Evolutionary conservation across 2,888 invertebrate genomes (phyloP), one percentile per base, ranked within the genome.

Genomic region (Leptinotarsa rubiginosa): DNA sequence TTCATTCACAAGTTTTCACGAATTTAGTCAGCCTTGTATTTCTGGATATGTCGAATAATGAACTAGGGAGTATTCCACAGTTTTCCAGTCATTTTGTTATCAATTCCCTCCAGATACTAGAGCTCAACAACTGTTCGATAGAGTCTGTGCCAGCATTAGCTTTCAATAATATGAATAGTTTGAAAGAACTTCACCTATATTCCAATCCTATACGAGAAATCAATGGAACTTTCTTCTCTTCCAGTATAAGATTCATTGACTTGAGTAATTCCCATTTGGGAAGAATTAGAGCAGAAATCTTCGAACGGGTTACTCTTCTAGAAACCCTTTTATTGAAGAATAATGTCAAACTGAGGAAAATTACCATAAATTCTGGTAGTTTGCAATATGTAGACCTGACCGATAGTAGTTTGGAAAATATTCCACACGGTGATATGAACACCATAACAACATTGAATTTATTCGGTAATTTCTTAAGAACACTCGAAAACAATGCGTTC

Each of bases 1-100:
- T 93, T 52, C 90, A 89, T 83, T 90, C 92, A 0, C 90, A 89
- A 74, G 86, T 89, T 47, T 88, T 91, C 2, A 87, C 85, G 69
- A 88, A 89, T 73, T 88, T 90, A 0, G 85, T 85, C 0, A 91
- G 88, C 66, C 86, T 95, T 66, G 89, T 89, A 81, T 88, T 87
- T 56, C 86, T 95, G n/a, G 90, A 92, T 77, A 86, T 95, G n/a
- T 92, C 92, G 1, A 87, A 89, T 66, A 95, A 95, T 86, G 89
- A 89, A 50, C 87, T 95, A 47, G 78, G 83, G 75, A 84, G 80
- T 73, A 73, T 84, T 73, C 84, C 80, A 56, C 80, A 75, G 70
- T 82, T 72, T 70, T 82, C 78, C 59, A 82, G 80, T 74, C 87
- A 90, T n/a, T 85, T 94, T 3, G 88, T 89, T 59, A 93, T 92